Conservation (phyloP, 2,113 vertebrate genomes). For the Callorhinus ursinus region DNA sequence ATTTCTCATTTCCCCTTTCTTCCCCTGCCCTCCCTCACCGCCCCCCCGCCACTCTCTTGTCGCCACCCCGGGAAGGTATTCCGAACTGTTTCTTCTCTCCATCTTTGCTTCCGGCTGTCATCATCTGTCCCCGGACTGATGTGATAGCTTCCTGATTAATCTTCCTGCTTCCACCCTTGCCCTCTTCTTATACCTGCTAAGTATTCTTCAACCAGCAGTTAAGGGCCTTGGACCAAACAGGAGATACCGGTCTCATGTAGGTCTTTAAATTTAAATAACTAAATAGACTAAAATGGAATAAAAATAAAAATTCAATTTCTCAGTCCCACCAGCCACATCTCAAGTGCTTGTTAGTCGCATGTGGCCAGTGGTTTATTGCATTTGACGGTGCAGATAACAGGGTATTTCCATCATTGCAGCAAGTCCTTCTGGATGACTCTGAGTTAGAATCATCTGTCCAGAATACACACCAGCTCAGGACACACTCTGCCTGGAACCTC, state of each 20-base stretch:
- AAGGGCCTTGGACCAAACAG: not conserved
- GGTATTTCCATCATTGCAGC: not conserved
- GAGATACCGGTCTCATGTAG: not conserved
- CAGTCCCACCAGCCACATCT: not conserved
- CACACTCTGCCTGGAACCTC: not conserved
- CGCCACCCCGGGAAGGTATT: not conserved
- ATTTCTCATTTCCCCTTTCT: not conserved
- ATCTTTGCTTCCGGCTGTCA: accelerated
- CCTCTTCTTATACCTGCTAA: not conserved
- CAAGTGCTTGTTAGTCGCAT: not conserved
- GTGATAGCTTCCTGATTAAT: not conserved
- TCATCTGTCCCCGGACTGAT: not conserved
- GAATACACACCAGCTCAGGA: not conserved
- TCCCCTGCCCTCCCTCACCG: accelerated
- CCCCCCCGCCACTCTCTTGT: not conserved
- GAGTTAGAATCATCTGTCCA: not conserved
- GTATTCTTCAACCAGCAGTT: not conserved
- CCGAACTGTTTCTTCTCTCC: not conserved
- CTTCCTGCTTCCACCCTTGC: not conserved
- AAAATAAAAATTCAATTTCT: conserved; percentile 3
- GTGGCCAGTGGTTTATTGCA: not conserved
- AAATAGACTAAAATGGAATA: not conserved
- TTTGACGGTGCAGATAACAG: not conserved
- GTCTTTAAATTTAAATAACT: not conserved
- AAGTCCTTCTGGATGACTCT: not conserved